Conservation (phyloP, 2,888 invertebrate genomes). For the Pilophorus perplexus region DNA sequence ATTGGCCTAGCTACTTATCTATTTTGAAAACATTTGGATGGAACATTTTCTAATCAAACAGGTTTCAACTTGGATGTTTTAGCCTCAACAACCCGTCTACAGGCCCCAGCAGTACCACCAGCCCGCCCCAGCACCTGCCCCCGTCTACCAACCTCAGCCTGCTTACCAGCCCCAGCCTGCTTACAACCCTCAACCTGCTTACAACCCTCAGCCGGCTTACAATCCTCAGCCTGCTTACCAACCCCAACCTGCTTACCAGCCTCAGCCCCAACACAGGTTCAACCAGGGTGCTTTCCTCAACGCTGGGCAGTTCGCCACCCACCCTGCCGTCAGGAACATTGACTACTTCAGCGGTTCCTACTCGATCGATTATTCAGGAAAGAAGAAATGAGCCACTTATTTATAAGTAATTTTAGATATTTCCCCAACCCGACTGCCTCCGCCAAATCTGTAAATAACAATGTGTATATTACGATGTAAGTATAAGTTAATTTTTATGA, state of each 20-base stretch:
- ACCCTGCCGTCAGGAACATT: constrained; percentile 67
- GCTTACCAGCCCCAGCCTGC: constrained; percentile 35
- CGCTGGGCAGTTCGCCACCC: constrained; percentile 57
- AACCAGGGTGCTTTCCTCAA: constrained; percentile 46
- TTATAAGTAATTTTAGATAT: constrained; percentile 15
- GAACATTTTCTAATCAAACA: no score
- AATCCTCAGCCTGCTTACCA: constrained; percentile 43
- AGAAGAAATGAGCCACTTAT: constrained; percentile 50
- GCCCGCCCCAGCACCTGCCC: constrained; percentile 50
- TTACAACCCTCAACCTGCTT: constrained; percentile 48
- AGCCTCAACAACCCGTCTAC: constrained; percentile 36
- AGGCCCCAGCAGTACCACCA: constrained; percentile 38
- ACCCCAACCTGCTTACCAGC: constrained; percentile 51
- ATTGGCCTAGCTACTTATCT: no score
- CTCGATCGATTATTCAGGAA: constrained; percentile 66
- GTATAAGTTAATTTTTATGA: constrained; percentile 29
- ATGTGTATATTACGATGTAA: constrained; percentile 21
- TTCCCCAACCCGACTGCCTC: constrained; percentile 30
- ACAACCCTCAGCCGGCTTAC: constrained; percentile 49
- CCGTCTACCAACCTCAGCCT: constrained; percentile 40
- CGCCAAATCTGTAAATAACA: constrained; percentile 34
- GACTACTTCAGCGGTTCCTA: constrained; percentile 75
- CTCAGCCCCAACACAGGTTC: constrained; percentile 49
- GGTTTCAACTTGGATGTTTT: neutral
- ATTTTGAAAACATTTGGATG: no score